Evolutionary conservation across 2,888 invertebrate species (phyloP).

Genomic region (Tachina fera): DNA sequence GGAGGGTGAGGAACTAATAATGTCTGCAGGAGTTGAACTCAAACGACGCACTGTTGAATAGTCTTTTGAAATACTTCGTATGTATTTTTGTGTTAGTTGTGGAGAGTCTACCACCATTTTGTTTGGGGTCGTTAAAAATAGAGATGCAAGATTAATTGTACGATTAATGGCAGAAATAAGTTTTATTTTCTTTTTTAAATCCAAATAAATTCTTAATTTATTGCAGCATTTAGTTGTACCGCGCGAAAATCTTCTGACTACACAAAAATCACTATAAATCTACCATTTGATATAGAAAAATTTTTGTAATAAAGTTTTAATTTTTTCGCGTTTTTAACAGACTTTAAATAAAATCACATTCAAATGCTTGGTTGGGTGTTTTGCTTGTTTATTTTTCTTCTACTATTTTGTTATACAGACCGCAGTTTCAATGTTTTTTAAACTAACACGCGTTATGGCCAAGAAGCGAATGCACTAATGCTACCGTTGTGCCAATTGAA

Average conservation of each 20-base stretch:
- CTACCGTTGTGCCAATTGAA: constrained; percentile 46
- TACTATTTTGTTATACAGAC: background rate
- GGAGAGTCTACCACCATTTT: constrained; percentile 76
- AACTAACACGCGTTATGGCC: constrained; percentile 53
- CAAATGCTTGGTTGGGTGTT: constrained; percentile 1
- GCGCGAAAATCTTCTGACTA: background rate
- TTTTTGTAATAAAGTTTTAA: background rate
- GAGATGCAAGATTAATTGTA: constrained; percentile 43
- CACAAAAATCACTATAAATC: background rate
- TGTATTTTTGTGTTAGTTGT: constrained; percentile 75
- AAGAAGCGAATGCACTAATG: constrained; percentile 58
- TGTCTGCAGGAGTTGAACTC: constrained; percentile 75
- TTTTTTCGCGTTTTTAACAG: background rate
- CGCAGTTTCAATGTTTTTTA: constrained; percentile 28
- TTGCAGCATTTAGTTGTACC: background rate
- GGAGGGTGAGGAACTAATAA: constrained; percentile 45
- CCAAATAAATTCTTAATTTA: background rate
- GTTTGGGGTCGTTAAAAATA: constrained; percentile 9
- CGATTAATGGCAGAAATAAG: constrained; percentile 36
- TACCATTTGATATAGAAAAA: background rate
- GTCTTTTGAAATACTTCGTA: constrained; percentile 78
- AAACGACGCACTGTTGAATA: constrained; percentile 79
- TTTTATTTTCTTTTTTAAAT: constrained; percentile 19
- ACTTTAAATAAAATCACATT: constrained; percentile 10
- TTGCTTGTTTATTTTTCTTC: background rate